Base-by-base conservation (phyloP, 2,113 vertebrate genomes). In the Camelus bactrianus region DNA sequence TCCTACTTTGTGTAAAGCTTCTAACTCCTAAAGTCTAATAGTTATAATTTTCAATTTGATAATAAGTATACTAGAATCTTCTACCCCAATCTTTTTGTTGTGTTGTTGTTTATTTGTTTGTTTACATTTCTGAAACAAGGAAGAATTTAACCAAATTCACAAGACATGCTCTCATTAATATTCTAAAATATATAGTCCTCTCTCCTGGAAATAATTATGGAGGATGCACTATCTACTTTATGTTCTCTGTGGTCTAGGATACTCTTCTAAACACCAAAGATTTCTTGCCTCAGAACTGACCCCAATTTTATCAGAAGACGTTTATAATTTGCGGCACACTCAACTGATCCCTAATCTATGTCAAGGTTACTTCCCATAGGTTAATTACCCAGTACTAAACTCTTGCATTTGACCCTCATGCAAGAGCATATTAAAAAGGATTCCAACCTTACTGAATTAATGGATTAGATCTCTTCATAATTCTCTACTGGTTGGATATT, bases 321-420 rank as follows among this genome's bases (percentile, higher is more conserved):
- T 83, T 93, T 87, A 65, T 95, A 95, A 94, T 87, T 96, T 89
- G 87, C 86, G 89, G 62, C 94, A 97, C 24, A 30, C 19, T 82
- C 73, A 95, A 62, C 32, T 95, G 86, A 95, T 89, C 60, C 38
- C 69, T 84, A 90, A 93, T 65, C 64, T 97, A 15, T 91, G 79
- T 97, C 82, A 96, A 86, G 56, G 86, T 97, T 95, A 91, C 46
- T 93, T 32, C 16, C 50, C 24, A 65, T 91, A 80, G 65, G 89
- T 95, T 98, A 96, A 96, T 96, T 97, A 83, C 69, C 50, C 67
- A 89, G 17, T 92, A 89, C 62, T 95, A 97, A 95, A 95, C 20
- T 80, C 38, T 93, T 93, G 8, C 20, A 35, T 52, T 67, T 97
- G 89, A 97, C 92, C 38, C 79, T 87, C 70, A 64, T 35, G 83